phyloP scores from a whole-genome alignment of 2,113 vertebrate genomes.

The Noturus placidus region DNA sequence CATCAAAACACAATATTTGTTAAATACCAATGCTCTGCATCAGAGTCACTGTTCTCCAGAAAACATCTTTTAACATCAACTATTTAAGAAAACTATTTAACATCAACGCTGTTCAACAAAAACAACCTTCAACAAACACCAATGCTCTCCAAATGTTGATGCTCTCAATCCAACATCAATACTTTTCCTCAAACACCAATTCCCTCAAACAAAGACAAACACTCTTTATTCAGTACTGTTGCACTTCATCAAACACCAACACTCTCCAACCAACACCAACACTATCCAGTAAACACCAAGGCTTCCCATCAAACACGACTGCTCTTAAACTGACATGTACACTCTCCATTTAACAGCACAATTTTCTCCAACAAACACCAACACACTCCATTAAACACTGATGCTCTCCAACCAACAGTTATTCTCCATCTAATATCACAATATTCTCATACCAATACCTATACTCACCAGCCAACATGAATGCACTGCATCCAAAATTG shows the following conservation, averaged over 20 bases:
- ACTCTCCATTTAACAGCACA: background rate
- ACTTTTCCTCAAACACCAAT: background rate
- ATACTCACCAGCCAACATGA: background rate
- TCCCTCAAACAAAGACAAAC: background rate
- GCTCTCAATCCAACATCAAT: background rate
- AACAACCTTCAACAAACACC: background rate
- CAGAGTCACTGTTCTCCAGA: background rate
- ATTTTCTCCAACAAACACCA: background rate
- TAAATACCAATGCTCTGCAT: background rate
- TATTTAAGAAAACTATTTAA: too few species aligned
- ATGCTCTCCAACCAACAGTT: background rate
- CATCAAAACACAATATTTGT: background rate
- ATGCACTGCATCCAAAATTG: background rate
- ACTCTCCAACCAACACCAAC: background rate
- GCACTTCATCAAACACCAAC: background rate
- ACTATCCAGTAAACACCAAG: background rate
- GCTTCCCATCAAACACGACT: background rate
- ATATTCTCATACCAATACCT: background rate
- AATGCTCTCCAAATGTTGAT: background rate
- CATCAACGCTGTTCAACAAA: background rate
- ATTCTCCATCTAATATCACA: background rate
- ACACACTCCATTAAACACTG: too few species aligned
- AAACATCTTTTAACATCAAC: background rate
- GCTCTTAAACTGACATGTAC: background rate
- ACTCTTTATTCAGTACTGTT: too few species aligned